Evolutionary conservation across 2,888 invertebrate species (phyloP).

Genomic region (Falcaria lacertinaria): DNA sequence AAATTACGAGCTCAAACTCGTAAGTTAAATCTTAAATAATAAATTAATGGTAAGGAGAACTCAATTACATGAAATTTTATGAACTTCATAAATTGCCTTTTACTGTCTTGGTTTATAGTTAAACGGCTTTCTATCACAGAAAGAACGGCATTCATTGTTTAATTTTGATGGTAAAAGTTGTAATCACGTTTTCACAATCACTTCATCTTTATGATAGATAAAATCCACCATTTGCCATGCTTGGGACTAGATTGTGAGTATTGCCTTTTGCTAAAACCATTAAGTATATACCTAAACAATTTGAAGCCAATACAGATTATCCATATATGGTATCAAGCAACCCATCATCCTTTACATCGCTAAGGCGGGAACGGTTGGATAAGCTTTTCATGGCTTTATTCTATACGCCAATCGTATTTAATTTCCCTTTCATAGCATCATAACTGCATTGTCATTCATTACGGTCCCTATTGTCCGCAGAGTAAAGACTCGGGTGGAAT

Average conservation of each 20-base stretch:
- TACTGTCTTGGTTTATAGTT: not conserved
- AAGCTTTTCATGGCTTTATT: not conserved
- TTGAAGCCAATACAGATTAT: too few relatives aligned
- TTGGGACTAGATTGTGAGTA: not conserved
- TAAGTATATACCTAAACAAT: not conserved
- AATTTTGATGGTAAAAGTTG: not conserved
- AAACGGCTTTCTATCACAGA: not conserved
- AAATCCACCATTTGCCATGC: not conserved
- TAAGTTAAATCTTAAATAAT: not conserved
- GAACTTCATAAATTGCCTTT: not conserved
- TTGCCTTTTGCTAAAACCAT: not conserved
- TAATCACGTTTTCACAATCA: not conserved
- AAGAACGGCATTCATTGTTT: not conserved
- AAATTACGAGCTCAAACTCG: not conserved
- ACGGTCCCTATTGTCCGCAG: conserved; percentile 69
- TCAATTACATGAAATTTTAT: not conserved
- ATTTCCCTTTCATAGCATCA: conserved; percentile 1
- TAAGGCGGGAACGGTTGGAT: not conserved
- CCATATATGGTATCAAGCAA: too few relatives aligned
- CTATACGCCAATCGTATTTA: not conserved
- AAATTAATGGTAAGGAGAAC: not conserved
- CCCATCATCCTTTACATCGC: not conserved
- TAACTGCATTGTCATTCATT: conserved; percentile 4
- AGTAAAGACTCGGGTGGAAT: conserved; percentile 85
- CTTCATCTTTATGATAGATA: not conserved